Base-by-base conservation (phyloP, 2,888 invertebrate genomes). In the Druceiella hillmani region DNA sequence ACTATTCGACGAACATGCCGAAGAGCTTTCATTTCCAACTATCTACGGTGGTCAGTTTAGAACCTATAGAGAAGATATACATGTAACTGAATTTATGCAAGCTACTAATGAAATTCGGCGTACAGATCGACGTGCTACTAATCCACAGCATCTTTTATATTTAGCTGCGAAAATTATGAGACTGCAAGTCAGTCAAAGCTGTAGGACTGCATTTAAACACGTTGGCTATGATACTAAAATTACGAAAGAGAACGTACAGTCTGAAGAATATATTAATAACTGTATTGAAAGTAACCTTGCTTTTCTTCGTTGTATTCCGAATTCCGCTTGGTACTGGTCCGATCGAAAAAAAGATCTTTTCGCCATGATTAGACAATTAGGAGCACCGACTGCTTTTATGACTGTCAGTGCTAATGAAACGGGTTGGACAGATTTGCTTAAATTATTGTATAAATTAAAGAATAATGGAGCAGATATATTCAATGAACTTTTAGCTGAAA, bases 341-440 rank as follows among this genome's bases (percentile, higher is more conserved):
- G n/a, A n/a, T n/a, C n/a, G n/a, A n/a, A n/a, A n/a, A n/a, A n/a
- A n/a, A n/a, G n/a, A n/a, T n/a, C n/a, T n/a, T n/a, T n/a, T n/a
- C n/a, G n/a, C n/a, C n/a, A n/a, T n/a, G n/a, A n/a, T 56, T 15
- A 13, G 54, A 11, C 53, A 56, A 39, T 33, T 50, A 10, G 53
- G 53, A 13, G 54, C 50, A 38, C 55, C 53, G 15, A 54, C 54
- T 5, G 17, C 43, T 3, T 55, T 56, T 42, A 9, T 54, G 13
- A 58, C 52, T 3, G 11, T 57, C 4, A 54, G 52, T 44, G 53
- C 55, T 2, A 53, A 53, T 33, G 56, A 57, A 48, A 52, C 43
- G 2, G 34, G 46, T 5, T 55, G 55, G 55, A 4, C 15, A 2
- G 17, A 35, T 13, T 44, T 53, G 15, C 17, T 55, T 5, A 20